Evolutionary conservation across 2,888 invertebrate species (phyloP), one percentile per base, ranked within the genome.

Genomic region (Allophyes oxyacanthae): DNA sequence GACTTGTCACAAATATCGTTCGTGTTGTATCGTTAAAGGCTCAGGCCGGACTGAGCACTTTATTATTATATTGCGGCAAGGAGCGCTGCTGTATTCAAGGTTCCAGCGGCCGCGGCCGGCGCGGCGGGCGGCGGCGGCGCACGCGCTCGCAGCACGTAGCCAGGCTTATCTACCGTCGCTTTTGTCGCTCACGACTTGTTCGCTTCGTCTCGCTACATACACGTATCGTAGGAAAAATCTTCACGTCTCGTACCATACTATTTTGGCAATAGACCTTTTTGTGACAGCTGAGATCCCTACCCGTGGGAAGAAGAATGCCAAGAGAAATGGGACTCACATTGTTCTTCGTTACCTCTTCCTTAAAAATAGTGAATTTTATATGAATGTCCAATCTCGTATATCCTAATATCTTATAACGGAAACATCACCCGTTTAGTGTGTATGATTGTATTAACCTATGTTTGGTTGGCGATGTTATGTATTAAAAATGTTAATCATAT

Each of bases 31-130:
- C 90, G 90, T 78, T 90, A 89, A 86, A 91, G 91, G 90, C 84
- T 89, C 82, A 81, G 77, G 86, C 85, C 90, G 87, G 81, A 94
- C 93, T 94, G 93, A 91, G 88, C 87, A 81, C 85, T 86, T 90
- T 90, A 88, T 93, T 90, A 89, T 91, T 89, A 85, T 89, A 88
- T 83, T 82, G 89, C 86, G 87, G 88, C 87, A 89, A 89, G 91
- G 91, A 91, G 90, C 87, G 86, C 84, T 83, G 84, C 76, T 84
- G 85, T 82, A 84, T 82, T 90, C 93, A 92, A 92, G 93, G 92
- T 91, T 89, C 83, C 77, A 77, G 79, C 83, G 85, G 85, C 85
- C 85, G 88, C 86, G 83, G 85, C 78, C 79, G n/a, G 9, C 9
- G 30, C n/a, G 20, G 20, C 20, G 20, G 4, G 2, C 20, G 20